A percentile compares a stretch with the other conserved stretches of the same genome.
Conservation (phyloP, 2,113 vertebrate species). For the Ciconia stormi region DNA sequence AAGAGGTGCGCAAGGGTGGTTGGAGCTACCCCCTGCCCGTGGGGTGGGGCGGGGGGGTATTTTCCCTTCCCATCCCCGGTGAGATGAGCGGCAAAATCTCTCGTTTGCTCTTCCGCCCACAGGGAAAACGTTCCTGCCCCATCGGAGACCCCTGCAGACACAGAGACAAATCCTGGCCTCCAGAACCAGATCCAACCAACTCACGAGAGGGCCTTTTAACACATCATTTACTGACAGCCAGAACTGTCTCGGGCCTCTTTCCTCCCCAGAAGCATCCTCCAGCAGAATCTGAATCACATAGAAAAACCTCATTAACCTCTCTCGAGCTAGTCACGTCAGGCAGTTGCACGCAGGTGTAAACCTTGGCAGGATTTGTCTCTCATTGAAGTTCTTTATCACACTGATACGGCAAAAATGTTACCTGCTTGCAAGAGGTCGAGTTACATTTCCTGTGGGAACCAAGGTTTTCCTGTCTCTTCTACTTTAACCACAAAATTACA, state of each 20-base stretch:
- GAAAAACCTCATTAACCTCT: neutral
- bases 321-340: neutral
- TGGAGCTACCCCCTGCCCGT: neutral
- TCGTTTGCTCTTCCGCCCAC: neutral
- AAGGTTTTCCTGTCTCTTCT: conserved; percentile 44
- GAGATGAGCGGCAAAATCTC: neutral
- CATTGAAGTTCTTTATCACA: conserved; percentile 52
- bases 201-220: neutral
- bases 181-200: neutral
- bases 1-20: neutral
- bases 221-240: neutral
- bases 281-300: neutral
- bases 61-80: accelerated
- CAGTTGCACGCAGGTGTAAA: conserved; percentile 35
- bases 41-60: accelerated
- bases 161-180: neutral
- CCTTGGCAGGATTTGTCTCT: conserved; percentile 13
- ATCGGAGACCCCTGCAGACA: neutral
- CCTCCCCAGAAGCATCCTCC: neutral
- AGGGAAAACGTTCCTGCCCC: neutral
- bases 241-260: neutral
- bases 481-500: conserved; percentile 51
- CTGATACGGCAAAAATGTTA: neutral
- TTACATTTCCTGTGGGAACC: conserved; percentile 51
- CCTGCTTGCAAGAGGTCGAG: conserved; percentile 6